Conservation (phyloP, 2,113 vertebrate species). For the Tangachromis dhanisi region DNA sequence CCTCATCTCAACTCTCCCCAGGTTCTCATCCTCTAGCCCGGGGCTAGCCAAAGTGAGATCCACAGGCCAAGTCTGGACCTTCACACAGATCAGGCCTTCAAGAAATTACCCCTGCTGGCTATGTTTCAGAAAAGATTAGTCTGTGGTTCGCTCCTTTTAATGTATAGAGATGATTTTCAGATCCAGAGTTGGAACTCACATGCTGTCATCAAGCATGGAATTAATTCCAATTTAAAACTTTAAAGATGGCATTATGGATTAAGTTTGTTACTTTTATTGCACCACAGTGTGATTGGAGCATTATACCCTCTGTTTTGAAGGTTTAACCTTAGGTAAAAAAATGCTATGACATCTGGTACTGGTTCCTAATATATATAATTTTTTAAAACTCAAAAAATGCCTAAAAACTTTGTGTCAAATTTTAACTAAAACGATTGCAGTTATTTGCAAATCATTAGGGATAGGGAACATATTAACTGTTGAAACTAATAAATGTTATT, state of each 20-base stretch:
- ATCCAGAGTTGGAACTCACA: neutral
- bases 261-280: neutral
- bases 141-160: neutral
- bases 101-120: neutral
- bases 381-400: neutral
- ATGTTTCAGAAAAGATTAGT: neutral
- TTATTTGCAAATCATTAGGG: neutral
- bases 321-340: neutral
- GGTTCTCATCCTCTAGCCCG: slow-evolving; percentile 62
- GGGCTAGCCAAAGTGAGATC: slow-evolving; percentile 47
- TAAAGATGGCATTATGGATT: neutral
- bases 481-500: neutral
- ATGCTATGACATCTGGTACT: neutral
- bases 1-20: slow-evolving; percentile 72
- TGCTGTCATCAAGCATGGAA: neutral
- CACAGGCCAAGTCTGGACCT: slow-evolving; percentile 28
- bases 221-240: neutral
- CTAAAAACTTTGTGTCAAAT: neutral
- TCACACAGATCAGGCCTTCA: neutral
- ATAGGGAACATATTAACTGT: neutral
- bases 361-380: neutral
- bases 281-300: neutral
- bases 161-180: neutral
- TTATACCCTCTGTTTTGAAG: neutral
- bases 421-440: neutral